Conservation (phyloP, 92 coral and sea anemone species). For the Isaurus tuberculatus region DNA sequence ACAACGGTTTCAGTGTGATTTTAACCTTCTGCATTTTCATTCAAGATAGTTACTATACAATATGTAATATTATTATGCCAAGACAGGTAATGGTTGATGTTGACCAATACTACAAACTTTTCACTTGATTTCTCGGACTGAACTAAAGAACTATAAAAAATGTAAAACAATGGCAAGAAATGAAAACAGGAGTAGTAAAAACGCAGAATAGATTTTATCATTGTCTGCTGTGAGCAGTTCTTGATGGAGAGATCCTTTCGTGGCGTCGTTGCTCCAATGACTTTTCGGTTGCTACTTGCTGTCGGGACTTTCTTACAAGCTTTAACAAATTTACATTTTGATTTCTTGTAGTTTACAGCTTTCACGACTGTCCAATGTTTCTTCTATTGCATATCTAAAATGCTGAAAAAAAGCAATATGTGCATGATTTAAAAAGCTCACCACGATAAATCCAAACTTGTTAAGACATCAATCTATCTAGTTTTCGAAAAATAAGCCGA, state of each 20-base stretch:
- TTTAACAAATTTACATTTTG: neutral
- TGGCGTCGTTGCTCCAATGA: neutral
- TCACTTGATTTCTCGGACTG: neutral
- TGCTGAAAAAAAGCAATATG: neutral
- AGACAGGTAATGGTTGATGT: neutral
- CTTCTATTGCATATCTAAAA: neutral
- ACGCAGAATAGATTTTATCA: neutral
- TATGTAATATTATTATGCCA: neutral
- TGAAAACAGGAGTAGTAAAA: neutral
- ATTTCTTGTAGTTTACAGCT: neutral
- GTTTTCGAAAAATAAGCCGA: neutral
- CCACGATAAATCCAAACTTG: neutral
- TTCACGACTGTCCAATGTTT: neutral
- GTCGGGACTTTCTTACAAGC: neutral
- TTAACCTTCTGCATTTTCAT: neutral
- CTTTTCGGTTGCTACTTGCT: neutral
- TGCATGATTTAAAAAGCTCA: neutral
- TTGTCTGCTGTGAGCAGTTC: neutral
- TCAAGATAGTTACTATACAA: constrained; percentile 5
- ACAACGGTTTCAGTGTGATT: neutral
- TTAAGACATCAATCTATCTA: neutral
- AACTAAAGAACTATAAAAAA: neutral
- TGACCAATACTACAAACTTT: neutral
- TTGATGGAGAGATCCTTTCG: neutral
- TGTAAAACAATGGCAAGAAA: constrained; percentile 4